Conservation (phyloP, 1,140 invertebrate species). For the Euura lappo region DNA sequence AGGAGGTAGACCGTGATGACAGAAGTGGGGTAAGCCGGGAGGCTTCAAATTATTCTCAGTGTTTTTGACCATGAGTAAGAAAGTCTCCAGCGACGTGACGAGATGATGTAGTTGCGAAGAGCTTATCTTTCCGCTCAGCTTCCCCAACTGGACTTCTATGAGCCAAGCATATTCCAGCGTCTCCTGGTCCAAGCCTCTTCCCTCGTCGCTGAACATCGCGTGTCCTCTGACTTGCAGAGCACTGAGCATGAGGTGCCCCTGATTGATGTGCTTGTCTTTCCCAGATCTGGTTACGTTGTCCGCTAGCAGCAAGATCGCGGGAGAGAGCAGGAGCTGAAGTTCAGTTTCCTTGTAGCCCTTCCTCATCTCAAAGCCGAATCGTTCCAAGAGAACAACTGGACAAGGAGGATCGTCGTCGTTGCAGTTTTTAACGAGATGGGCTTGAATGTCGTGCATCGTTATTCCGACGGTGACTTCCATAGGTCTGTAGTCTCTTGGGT, state of each 20-base stretch:
- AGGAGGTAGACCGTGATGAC: slow-evolving; percentile 85
- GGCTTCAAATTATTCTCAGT: slow-evolving; percentile 86
- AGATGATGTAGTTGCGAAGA: slow-evolving; percentile 85
- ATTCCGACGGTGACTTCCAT: slow-evolving; percentile 91
- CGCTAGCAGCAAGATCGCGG: slow-evolving; percentile 81
- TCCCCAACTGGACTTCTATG: slow-evolving; percentile 82
- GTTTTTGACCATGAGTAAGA: slow-evolving; percentile 85
- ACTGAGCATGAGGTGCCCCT: slow-evolving; percentile 89
- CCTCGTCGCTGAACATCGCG: slow-evolving; percentile 95
- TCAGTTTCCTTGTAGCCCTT: slow-evolving; percentile 91
- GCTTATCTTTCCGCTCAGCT: slow-evolving; percentile 80
- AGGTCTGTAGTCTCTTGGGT: slow-evolving; percentile 86
- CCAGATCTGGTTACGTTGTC: slow-evolving; percentile 72
- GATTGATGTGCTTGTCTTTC: slow-evolving; percentile 79
- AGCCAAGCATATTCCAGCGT: slow-evolving; percentile 97
- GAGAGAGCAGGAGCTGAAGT: slow-evolving; percentile 89
- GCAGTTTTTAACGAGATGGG: slow-evolving; percentile 90
- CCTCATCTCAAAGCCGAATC: slow-evolving; percentile 96
- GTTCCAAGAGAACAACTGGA: slow-evolving; percentile 87
- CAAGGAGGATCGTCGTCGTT: slow-evolving; percentile 86
- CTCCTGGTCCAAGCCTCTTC: slow-evolving; percentile 87
- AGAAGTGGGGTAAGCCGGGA: slow-evolving; percentile 75
- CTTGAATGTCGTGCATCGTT: slow-evolving; percentile 95
- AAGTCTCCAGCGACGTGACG: slow-evolving; percentile 86
- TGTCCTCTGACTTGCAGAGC: slow-evolving; percentile 92